phyloP scores from a whole-genome alignment of 2,888 invertebrate genomes.

The Pycnomerus fuliginosus region DNA sequence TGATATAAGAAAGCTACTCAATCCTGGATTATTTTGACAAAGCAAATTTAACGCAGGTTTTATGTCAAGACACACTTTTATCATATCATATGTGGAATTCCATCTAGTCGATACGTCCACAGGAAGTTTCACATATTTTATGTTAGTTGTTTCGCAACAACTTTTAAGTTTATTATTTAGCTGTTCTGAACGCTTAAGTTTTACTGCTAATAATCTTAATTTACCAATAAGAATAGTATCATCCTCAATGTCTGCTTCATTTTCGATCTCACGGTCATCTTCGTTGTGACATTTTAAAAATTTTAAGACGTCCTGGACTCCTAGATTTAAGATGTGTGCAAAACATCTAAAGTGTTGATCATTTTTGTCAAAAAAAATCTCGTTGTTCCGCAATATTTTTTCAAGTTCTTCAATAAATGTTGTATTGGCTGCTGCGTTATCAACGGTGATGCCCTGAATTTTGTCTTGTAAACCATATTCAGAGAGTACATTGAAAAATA shows the following conservation, averaged over 20 bases:
- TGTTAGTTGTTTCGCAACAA: slow-evolving; percentile 20
- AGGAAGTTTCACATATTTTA: slow-evolving; percentile 17
- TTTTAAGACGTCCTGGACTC: slow-evolving; percentile 6
- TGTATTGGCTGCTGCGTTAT: slow-evolving; percentile 7
- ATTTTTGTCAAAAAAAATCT: slow-evolving; percentile 1
- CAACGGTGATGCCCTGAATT: slow-evolving; percentile 9
- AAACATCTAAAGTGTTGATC: slow-evolving; percentile 9
- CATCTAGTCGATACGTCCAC: slow-evolving; percentile 21
- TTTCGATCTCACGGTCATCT: neutral
- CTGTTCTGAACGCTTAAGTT: slow-evolving; percentile 20
- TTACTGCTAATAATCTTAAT: too few relatives aligned
- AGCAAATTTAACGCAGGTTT: too few relatives aligned
- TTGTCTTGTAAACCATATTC: neutral
- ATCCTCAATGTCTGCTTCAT: neutral
- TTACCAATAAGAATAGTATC: too few relatives aligned
- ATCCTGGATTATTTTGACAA: too few relatives aligned
- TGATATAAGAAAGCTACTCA: too few relatives aligned
- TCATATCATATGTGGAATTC: slow-evolving; percentile 25
- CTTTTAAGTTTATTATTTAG: slow-evolving; percentile 15
- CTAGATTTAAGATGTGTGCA: slow-evolving; percentile 11
- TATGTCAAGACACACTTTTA: slow-evolving; percentile 5
- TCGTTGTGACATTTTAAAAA: neutral
- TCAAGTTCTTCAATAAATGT: slow-evolving; percentile 4
- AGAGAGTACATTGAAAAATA: neutral
- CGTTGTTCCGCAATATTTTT: neutral